Percentiles rank a stretch among this genome's conserved stretches.
These are phyloP conservation scores for Gonioctena quinquepunctata DNA, from an alignment of 1,140 invertebrate genomes.

Conservation along the genomic window DNA sequence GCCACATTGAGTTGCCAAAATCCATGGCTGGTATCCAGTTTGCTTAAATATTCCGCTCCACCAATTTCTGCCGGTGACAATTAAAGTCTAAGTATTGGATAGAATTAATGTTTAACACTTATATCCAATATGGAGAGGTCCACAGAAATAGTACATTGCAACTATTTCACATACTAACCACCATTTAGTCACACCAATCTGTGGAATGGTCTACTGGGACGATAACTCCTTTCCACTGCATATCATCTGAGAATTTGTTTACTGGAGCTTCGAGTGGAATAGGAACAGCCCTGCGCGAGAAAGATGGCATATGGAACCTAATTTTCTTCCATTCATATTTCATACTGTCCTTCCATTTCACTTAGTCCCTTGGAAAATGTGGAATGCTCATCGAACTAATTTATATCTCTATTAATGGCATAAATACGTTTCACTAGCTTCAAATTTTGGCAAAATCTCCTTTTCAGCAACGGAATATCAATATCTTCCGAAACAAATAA, in stretches of 20 bases:
- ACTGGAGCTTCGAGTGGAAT: not conserved
- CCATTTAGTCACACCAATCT: slow-evolving; percentile 55
- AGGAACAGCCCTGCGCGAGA: slow-evolving; percentile 31
- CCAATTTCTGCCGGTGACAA: slow-evolving; percentile 35
- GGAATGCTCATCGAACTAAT: not conserved
- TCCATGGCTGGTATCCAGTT: slow-evolving; percentile 52
- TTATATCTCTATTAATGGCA: not conserved
- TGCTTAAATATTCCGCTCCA: slow-evolving; percentile 48
- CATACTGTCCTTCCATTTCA: slow-evolving; percentile 9
- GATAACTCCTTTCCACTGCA: slow-evolving; percentile 39
- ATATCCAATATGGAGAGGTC: slow-evolving; percentile 56
- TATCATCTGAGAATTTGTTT: not conserved
- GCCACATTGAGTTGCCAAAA: slow-evolving; percentile 56
- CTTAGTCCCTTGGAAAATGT: slow-evolving; percentile 24
- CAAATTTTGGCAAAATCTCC: too few species aligned
- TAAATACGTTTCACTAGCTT: not conserved
- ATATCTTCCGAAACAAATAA: too few species aligned
- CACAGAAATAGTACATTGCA: slow-evolving; percentile 48
- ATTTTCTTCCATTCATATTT: slow-evolving; percentile 18
- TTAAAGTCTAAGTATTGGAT: slow-evolving; percentile 47
- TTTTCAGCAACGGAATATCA: too few species aligned
- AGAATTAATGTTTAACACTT: slow-evolving; percentile 47
- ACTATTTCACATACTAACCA: slow-evolving; percentile 49
- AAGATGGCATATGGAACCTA: slow-evolving; percentile 31
- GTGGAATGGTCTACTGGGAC: slow-evolving; percentile 46